Evolutionary conservation across 2,888 invertebrate genomes (phyloP).

Genomic region (Coelopa pilipes): DNA sequence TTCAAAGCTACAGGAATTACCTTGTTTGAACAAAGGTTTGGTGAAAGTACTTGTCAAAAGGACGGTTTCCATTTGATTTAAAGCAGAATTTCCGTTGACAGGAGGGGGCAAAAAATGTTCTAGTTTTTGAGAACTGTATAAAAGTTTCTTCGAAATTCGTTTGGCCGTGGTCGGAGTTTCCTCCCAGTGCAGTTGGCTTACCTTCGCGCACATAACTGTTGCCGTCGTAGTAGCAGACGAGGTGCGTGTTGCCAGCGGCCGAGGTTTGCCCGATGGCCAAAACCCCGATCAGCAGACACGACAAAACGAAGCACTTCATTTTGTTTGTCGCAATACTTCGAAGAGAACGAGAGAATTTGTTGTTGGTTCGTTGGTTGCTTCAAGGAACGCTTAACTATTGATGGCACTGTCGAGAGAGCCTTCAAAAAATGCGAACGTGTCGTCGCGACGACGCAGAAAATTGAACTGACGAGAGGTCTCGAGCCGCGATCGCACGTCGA

Average conservation of each 20-base stretch:
- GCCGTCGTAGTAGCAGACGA: slow-evolving; percentile 63
- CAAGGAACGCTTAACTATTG: no score
- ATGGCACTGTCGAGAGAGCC: no score
- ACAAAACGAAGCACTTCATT: slow-evolving; percentile 58
- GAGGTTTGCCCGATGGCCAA: slow-evolving; percentile 50
- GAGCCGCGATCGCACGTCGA: slow-evolving; percentile 51
- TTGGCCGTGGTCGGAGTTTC: no score
- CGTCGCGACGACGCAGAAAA: slow-evolving; percentile 53
- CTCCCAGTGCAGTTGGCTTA: slow-evolving; percentile 47
- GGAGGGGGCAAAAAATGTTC: no score
- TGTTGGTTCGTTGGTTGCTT: no score
- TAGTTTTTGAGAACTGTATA: no score
- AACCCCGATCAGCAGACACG: slow-evolving; percentile 53
- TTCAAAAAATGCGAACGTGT: slow-evolving; percentile 43
- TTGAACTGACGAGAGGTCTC: slow-evolving; percentile 51
- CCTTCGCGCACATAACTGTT: slow-evolving; percentile 61
- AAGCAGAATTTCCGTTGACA: no score
- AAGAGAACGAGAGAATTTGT: slow-evolving; percentile 32
- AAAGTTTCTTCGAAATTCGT: no score
- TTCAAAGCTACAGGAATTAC: no score
- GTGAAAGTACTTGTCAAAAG: no score
- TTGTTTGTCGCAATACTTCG: slow-evolving; percentile 36
- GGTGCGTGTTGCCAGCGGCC: slow-evolving; percentile 48
- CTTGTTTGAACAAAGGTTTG: no score
- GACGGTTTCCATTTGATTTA: no score